phyloP scores from a whole-genome alignment of 1,140 invertebrate genomes.

The Panagrolaimus sp. region DNA sequence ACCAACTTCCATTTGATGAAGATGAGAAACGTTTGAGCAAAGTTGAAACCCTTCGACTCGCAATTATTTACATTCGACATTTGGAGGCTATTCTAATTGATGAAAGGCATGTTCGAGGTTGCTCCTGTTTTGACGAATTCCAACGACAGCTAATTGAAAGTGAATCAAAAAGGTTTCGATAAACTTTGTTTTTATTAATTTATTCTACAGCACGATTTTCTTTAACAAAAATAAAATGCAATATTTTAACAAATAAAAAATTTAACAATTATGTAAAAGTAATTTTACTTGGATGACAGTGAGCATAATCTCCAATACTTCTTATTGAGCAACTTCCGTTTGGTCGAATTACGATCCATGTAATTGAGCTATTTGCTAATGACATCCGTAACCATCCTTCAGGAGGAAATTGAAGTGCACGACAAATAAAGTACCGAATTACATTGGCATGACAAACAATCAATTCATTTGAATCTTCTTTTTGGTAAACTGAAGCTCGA shows the following conservation, averaged over 20 bases:
- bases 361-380: constrained; percentile 85
- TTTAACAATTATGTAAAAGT: constrained; percentile 62
- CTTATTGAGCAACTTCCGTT: constrained; percentile 77
- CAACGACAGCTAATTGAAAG: not conserved
- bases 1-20: constrained; percentile 66
- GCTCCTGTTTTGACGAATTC: constrained; percentile 31
- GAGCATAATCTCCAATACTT: constrained; percentile 79
- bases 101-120: constrained; percentile 65
- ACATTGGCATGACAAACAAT: constrained; percentile 97
- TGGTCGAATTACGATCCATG: constrained; percentile 78
- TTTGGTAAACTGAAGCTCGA: constrained; percentile 74
- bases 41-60: constrained; percentile 62
- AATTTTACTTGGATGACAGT: constrained; percentile 73
- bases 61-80: constrained; percentile 62
- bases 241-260: too few relatives aligned
- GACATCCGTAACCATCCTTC: constrained; percentile 90
- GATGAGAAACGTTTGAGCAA: constrained; percentile 62
- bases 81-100: constrained; percentile 59
- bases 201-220: too few relatives aligned
- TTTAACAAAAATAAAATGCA: too few relatives aligned
- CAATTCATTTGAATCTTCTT: constrained; percentile 79
- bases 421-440: constrained; percentile 91
- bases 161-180: not conserved
- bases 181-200: too few relatives aligned
- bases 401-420: constrained; percentile 89